Conservation (phyloP, 2,888 invertebrate genomes). For the Pandemis heparana region DNA sequence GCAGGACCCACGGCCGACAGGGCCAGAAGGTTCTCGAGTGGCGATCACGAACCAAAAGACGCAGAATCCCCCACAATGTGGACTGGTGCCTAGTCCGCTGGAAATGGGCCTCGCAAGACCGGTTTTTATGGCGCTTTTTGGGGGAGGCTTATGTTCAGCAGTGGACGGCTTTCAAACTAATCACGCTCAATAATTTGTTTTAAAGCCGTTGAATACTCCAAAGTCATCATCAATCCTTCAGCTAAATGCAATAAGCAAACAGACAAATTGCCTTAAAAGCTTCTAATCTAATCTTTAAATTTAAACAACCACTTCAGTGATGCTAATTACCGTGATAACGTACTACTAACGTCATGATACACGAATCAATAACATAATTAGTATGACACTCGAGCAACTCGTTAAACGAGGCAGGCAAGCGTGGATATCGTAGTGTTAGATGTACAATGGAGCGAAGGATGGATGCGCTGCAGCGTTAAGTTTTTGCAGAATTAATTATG, state of each 20-base stretch:
- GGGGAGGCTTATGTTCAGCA: neutral
- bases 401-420: constrained; percentile 62
- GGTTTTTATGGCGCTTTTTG: too few species aligned
- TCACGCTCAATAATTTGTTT: neutral
- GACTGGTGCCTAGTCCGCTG: too few species aligned
- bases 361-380: constrained; percentile 52
- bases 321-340: constrained; percentile 30
- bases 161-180: neutral
- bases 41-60: too few species aligned
- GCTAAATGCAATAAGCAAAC: neutral
- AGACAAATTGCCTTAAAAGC: constrained; percentile 26
- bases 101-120: too few species aligned
- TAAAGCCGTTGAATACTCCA: neutral
- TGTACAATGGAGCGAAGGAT: constrained; percentile 1
- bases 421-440: constrained; percentile 54
- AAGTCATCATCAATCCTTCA: neutral
- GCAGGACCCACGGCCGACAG: too few species aligned
- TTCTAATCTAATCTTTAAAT: constrained; percentile 35
- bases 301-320: constrained; percentile 23
- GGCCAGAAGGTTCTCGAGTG: too few species aligned
- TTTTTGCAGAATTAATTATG: neutral
- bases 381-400: constrained; percentile 57
- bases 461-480: neutral
- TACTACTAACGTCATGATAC: constrained; percentile 14
- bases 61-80: too few species aligned